phyloP scores from a whole-genome alignment of 2,888 invertebrate genomes.

The Zootermopsis nevadensis region DNA sequence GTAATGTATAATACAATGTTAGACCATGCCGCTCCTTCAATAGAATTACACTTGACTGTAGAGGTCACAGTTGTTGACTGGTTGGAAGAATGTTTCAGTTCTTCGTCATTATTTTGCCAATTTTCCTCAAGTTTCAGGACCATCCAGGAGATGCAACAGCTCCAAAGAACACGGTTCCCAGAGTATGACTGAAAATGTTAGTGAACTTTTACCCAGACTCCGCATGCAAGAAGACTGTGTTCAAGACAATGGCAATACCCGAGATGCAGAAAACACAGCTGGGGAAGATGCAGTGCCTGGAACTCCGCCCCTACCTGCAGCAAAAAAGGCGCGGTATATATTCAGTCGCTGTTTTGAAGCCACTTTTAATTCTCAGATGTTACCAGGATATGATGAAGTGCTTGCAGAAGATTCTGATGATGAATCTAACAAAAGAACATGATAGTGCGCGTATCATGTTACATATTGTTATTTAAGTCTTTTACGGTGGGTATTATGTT shows the following conservation, averaged over 20 bases:
- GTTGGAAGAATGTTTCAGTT: no score
- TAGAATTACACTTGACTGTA: no score
- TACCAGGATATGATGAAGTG: constrained; percentile 69
- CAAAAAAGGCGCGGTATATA: constrained; percentile 71
- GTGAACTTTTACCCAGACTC: background rate
- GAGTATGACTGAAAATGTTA: background rate
- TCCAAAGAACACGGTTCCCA: constrained; percentile 54
- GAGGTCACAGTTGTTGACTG: no score
- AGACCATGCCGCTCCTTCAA: no score
- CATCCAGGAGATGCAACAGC: constrained; percentile 54
- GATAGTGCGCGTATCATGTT: background rate
- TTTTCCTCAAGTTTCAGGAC: constrained; percentile 3
- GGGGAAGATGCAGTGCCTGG: constrained; percentile 68
- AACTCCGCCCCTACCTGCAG: constrained; percentile 71
- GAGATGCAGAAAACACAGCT: background rate
- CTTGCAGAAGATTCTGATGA: constrained; percentile 81
- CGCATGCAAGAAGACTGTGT: background rate
- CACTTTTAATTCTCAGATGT: constrained; percentile 72
- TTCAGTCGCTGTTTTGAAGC: constrained; percentile 80
- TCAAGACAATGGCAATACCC: background rate
- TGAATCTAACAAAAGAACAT: constrained; percentile 59
- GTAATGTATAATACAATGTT: no score
- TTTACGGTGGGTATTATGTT: no score
- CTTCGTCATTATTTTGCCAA: background rate
- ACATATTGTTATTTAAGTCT: no score